Evolutionary conservation across 2,888 invertebrate species (phyloP).

Genomic region (Acanthosepion esculentum): DNA sequence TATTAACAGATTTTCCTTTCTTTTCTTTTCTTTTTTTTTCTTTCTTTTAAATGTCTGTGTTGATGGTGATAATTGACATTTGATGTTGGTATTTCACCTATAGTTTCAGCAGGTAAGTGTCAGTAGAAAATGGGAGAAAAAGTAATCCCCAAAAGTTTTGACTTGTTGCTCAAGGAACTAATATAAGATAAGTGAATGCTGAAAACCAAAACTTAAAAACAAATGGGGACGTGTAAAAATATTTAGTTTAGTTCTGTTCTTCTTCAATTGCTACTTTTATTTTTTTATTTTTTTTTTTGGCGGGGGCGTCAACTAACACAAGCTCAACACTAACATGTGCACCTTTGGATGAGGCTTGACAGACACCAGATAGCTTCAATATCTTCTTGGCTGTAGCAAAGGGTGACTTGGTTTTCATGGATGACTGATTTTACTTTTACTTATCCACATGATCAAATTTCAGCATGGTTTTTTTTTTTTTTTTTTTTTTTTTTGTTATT

Average conservation of each 20-base stretch:
- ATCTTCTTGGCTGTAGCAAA: neutral
- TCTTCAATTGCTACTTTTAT: neutral
- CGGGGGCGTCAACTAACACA: neutral
- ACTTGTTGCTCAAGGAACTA: neutral
- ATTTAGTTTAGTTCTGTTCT: neutral
- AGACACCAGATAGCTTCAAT: neutral
- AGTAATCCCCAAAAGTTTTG: neutral
- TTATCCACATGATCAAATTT: too few relatives aligned
- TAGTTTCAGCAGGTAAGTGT: constrained; percentile 47
- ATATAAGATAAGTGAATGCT: neutral
- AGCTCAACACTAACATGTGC: constrained; percentile 6
- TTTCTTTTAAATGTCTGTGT: constrained; percentile 11
- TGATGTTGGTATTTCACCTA: constrained; percentile 41
- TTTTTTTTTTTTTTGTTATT: neutral
- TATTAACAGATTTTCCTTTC: neutral
- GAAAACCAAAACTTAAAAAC: neutral
- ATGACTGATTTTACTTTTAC: neutral
- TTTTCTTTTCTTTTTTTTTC: constrained; percentile 17
- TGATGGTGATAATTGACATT: constrained; percentile 25
- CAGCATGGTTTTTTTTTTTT: neutral
- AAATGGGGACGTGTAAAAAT: neutral
- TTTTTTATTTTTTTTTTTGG: neutral
- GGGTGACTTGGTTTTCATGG: neutral
- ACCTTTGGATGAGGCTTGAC: neutral
- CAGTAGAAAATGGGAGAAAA: neutral